Base-by-base conservation (phyloP, 37 sponge, comb jelly and placozoan species). In the Corticium candelabrum region DNA sequence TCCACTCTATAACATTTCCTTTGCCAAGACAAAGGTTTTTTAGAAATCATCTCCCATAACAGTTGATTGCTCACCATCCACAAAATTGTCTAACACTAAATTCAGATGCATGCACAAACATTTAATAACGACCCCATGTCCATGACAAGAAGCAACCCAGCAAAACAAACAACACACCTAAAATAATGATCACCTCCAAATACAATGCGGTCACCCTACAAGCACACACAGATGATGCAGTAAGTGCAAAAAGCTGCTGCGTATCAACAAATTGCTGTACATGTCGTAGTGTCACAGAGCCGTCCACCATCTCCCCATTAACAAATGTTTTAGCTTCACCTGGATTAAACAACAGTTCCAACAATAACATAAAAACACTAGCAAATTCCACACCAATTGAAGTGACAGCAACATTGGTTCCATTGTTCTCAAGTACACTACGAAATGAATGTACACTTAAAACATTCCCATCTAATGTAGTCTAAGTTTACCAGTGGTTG, bases 101-200 rank as follows among this genome's bases (percentile, higher is more conserved):
- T 21, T 27, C 62, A 21, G 21, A 50, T 50, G 21, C 11, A 50
- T 50, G 15, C 15, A 21, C 62, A 50, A 27, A 21, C 62, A 50
- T 50, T 50, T 27, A 27, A 21, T 50, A 50, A n/a, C n/a, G n/a
- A n/a, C n/a, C n/a, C n/a, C n/a, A n/a, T n/a, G n/a, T n/a, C n/a
- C n/a, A n/a, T n/a, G n/a, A n/a, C n/a, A n/a, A n/a, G n/a, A n/a
- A n/a, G n/a, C n/a, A n/a, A n/a, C n/a, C n/a, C n/a, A n/a, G n/a
- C 62, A 27, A 50, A 50, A 27, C 21, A 21, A 50, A 50, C 62
- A 27, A 21, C 21, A 50, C 5, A 70, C 1, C 89, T 79, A 78
- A 93, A 93, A 80, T 75, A 93, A 67, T 93, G 85, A 36, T 89
- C 87, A 0, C 93, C 93, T 4, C 89, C 93, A 78, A 93, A 39